These are phyloP conservation scores for Staurois parvus DNA, from an alignment of 2,797 vertebrate species.

Conservation along the genomic window DNA sequence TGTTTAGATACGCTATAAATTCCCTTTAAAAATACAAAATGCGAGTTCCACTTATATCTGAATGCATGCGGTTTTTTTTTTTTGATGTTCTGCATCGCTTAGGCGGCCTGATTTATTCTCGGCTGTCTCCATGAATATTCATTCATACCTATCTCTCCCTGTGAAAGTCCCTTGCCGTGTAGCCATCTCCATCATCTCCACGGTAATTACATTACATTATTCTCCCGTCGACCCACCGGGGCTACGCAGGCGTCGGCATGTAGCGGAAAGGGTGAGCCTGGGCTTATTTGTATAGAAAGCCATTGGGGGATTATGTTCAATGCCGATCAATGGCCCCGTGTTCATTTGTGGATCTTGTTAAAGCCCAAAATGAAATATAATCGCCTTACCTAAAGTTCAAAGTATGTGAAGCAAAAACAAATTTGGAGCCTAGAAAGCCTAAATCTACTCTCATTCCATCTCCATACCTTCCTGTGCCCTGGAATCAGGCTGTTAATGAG, in stretches of 20 bases:
- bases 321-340: slow-evolving; percentile 2
- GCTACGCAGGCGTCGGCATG: background rate
- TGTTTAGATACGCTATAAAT: too few relatives aligned
- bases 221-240: background rate
- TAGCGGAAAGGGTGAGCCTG: background rate
- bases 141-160: background rate
- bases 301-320: slow-evolving; percentile 7
- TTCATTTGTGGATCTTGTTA: slow-evolving; percentile 21
- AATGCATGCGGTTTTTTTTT: background rate
- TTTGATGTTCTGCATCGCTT: background rate
- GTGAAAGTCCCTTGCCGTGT: background rate
- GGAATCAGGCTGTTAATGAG: too few relatives aligned
- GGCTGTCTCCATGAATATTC: background rate
- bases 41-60: background rate
- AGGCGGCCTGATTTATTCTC: background rate
- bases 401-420: background rate
- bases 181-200: background rate
- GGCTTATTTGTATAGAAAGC: background rate
- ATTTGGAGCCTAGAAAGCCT: too few relatives aligned
- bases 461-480: too few relatives aligned
- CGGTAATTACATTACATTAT: background rate
- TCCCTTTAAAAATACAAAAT: background rate
- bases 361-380: slow-evolving; percentile 20
- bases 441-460: too few relatives aligned
- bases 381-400: slow-evolving; percentile 15